Percentiles rank a stretch among this genome's conserved stretches.
Conservation (phyloP, 2,888 invertebrate genomes). For the Camptogramma bilineatum region DNA sequence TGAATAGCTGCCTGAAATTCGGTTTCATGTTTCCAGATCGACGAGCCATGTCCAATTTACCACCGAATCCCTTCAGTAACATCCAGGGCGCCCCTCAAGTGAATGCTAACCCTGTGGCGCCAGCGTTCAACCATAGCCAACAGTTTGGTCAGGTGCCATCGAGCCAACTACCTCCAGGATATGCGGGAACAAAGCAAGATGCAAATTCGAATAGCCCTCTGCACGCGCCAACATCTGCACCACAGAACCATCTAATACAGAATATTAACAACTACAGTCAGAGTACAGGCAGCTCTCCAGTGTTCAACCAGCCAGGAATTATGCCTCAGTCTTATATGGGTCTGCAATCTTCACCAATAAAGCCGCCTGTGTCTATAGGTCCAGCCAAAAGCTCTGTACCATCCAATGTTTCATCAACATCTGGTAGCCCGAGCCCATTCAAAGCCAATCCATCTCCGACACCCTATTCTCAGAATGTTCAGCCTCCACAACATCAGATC, state of each 20-base stretch:
- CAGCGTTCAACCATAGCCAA: constrained; percentile 59
- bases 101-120: constrained; percentile 62
- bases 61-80: constrained; percentile 73
- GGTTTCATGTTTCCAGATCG: constrained; percentile 72
- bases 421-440: constrained; percentile 55
- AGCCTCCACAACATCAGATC: constrained; percentile 64
- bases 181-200: constrained; percentile 67
- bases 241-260: constrained; percentile 58
- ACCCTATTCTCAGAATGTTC: constrained; percentile 60
- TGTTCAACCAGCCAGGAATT: constrained; percentile 73
- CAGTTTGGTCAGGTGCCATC: constrained; percentile 64
- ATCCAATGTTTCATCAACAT: constrained; percentile 55
- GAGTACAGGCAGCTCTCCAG: constrained; percentile 76
- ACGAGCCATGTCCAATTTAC: constrained; percentile 79
- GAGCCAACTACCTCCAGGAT: constrained; percentile 68
- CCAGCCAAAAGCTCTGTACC: constrained; percentile 51
- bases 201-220: constrained; percentile 72
- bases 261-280: constrained; percentile 70
- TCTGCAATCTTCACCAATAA: constrained; percentile 65
- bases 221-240: constrained; percentile 51
- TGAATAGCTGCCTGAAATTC: constrained; percentile 40
- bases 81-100: constrained; percentile 60
- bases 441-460: constrained; percentile 60
- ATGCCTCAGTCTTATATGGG: constrained; percentile 57
- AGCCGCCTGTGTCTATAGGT: constrained; percentile 47